These are phyloP conservation scores for Lutjanus argentimaculatus DNA, from an alignment of 2,797 vertebrate species.

Conservation along the genomic window DNA sequence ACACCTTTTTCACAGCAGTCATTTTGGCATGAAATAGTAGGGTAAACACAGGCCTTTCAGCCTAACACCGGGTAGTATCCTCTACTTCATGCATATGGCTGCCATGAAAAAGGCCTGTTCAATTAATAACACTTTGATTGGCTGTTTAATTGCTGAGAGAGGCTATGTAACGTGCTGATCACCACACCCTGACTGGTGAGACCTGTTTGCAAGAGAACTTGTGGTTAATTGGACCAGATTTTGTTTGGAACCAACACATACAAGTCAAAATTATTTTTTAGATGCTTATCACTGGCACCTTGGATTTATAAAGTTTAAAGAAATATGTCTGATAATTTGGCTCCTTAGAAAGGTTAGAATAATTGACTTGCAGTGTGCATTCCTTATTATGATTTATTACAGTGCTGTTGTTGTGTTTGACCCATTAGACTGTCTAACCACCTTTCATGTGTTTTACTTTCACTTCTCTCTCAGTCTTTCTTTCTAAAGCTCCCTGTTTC, in stretches of 20 bases:
- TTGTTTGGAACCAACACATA: background rate
- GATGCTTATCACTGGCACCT: background rate
- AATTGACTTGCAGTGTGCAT: background rate
- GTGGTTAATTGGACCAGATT: background rate
- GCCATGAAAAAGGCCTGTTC: too few relatives aligned
- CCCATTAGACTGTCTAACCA: background rate
- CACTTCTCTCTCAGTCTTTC: background rate
- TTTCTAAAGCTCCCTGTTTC: background rate
- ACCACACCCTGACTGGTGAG: background rate
- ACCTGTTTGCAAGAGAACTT: background rate
- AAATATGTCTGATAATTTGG: background rate
- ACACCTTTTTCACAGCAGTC: too few relatives aligned
- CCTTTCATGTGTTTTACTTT: background rate
- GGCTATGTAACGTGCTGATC: background rate
- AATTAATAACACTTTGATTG: too few relatives aligned
- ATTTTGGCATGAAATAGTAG: too few relatives aligned
- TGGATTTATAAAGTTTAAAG: background rate
- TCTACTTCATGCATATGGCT: too few relatives aligned
- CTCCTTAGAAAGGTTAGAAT: background rate
- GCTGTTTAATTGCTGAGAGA: too few relatives aligned
- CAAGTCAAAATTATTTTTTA: too few relatives aligned
- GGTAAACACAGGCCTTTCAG: too few relatives aligned
- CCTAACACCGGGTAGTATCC: too few relatives aligned
- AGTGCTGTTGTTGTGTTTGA: background rate
- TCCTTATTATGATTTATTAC: background rate